Percentiles rank a stretch among this genome's conserved stretches.
Evolutionary conservation across 2,113 vertebrate species (phyloP).

Genomic region (Corythornis madagascariensis): DNA sequence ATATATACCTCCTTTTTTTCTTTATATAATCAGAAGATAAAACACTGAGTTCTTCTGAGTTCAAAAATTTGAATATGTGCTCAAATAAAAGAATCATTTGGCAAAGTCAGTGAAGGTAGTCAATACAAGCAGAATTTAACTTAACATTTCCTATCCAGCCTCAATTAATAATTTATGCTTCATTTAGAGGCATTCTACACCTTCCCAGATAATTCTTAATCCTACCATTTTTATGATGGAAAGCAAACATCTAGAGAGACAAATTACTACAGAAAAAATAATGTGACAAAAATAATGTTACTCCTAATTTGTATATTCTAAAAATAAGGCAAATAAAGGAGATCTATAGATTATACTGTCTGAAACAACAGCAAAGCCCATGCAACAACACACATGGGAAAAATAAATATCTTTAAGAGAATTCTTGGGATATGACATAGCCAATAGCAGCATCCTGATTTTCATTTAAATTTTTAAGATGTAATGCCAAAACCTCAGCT

Average conservation of each 20-base stretch:
- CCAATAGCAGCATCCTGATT: background rate
- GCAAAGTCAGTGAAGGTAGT: background rate
- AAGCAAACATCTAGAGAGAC: background rate
- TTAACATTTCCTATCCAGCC: background rate
- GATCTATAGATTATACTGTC: background rate
- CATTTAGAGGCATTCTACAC: background rate
- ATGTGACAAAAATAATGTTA: background rate
- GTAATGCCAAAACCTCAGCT: background rate
- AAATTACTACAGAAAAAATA: background rate
- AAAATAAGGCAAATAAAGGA: slow-evolving; percentile 22
- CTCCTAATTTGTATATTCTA: background rate
- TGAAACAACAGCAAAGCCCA: background rate
- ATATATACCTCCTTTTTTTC: background rate
- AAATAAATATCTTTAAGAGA: background rate
- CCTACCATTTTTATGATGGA: background rate
- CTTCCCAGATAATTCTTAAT: background rate
- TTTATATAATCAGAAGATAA: background rate
- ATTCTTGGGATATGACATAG: background rate
- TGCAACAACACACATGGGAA: background rate
- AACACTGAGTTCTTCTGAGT: background rate
- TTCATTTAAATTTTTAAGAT: slow-evolving; percentile 1
- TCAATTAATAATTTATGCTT: background rate
- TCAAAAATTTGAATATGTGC: background rate
- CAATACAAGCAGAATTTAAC: background rate
- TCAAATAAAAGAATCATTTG: background rate